phyloP scores from a whole-genome alignment of 2,113 vertebrate species.

The Mugil cephalus region DNA sequence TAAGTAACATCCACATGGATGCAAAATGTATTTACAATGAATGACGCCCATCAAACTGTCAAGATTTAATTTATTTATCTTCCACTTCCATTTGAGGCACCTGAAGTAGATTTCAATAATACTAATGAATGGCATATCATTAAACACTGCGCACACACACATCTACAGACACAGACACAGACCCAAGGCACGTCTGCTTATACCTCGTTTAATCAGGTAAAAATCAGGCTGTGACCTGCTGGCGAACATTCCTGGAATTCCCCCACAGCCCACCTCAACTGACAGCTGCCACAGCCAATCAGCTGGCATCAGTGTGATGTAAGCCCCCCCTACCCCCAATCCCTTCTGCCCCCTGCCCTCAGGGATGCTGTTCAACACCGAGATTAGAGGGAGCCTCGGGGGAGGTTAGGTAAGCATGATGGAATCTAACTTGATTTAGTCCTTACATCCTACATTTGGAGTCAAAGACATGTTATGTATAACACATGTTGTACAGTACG shows the following conservation, averaged over 20 bases:
- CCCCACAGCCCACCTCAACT: conserved; percentile 59
- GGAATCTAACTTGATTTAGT: conserved; percentile 19
- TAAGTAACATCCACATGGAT: too few relatives aligned
- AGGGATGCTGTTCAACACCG: conserved; percentile 3
- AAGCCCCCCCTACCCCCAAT: background rate
- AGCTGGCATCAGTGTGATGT: conserved; percentile 43
- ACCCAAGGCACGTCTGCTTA: conserved; percentile 23
- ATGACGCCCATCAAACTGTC: background rate
- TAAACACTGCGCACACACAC: background rate
- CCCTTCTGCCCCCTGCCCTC: background rate
- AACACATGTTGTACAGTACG: background rate
- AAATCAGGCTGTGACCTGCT: conserved; percentile 59
- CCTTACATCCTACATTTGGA: conserved; percentile 10
- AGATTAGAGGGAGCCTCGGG: conserved; percentile 34
- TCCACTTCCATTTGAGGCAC: background rate
- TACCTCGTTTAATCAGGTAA: conserved; percentile 25
- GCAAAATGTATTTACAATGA: background rate
- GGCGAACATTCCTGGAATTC: conserved; percentile 66
- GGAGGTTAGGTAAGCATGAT: conserved; percentile 30
- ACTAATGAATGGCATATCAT: conserved; percentile 10
- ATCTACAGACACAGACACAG: conserved; percentile 23
- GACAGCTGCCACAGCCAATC: conserved; percentile 64
- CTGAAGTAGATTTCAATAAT: conserved; percentile 11
- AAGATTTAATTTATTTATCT: background rate
- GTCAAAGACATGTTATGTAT: background rate